Evolutionary conservation across 1,140 invertebrate species (phyloP).

Genomic region (Diorhabda elongata): DNA sequence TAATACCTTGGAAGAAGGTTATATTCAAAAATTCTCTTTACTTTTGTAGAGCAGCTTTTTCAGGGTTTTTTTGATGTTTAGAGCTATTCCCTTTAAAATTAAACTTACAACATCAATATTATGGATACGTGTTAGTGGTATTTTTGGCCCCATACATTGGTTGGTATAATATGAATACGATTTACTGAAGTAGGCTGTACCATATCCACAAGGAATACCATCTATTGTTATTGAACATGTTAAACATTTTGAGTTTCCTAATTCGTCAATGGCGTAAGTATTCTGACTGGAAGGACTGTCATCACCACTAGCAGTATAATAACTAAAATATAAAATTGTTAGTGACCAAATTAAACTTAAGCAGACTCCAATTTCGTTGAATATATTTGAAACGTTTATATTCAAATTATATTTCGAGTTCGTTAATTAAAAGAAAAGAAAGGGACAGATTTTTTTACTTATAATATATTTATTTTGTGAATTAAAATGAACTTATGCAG

Average conservation of each 20-base stretch:
- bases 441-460: too few relatives aligned
- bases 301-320: slow-evolving; percentile 60
- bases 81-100: not conserved
- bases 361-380: too few relatives aligned
- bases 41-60: too few relatives aligned
- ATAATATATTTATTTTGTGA: too few relatives aligned
- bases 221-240: slow-evolving; percentile 50
- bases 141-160: slow-evolving; percentile 67
- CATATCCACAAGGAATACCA: slow-evolving; percentile 58
- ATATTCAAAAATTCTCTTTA: too few relatives aligned
- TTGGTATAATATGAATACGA: slow-evolving; percentile 63
- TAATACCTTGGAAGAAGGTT: too few relatives aligned
- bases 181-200: slow-evolving; percentile 65
- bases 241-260: slow-evolving; percentile 53
- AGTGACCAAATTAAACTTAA: too few relatives aligned
- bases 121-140: slow-evolving; percentile 34
- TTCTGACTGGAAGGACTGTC: slow-evolving; percentile 59
- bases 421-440: too few relatives aligned
- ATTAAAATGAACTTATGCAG: too few relatives aligned
- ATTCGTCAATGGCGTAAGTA: slow-evolving; percentile 53
- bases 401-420: too few relatives aligned
- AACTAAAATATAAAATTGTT: slow-evolving; percentile 50
- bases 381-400: too few relatives aligned
- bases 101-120: slow-evolving; percentile 31
- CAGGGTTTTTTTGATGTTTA: not conserved